Evolutionary conservation across 2,113 vertebrate species (phyloP), one percentile per base, ranked within the genome.

Genomic region (Scopus umbretta): DNA sequence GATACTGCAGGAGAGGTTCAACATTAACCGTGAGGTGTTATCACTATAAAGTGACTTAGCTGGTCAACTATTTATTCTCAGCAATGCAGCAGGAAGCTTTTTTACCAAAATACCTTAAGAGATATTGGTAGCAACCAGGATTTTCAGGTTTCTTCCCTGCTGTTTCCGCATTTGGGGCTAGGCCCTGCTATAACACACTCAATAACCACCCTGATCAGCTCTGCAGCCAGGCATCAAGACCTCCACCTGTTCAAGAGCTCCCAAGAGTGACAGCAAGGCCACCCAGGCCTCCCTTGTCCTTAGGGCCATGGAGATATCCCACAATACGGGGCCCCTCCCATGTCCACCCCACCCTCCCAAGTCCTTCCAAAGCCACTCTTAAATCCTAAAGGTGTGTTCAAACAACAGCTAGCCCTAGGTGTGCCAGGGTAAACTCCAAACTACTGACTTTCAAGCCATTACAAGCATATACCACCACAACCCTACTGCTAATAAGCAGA

Each of bases 251-350:
- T 13, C 55, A 53, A 29, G 50, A 85, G 59, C 50, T 79, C 66
- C 47, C 86, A 66, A 8, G 0, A 1, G 27, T n/a, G 68, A 56
- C 73, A 78, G 22, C 0, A 0, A 36, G 43, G 65, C 22, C 68
- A 56, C 15, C 23, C 74, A 63, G n/a, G 8, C 10, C 5, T 7
- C 29, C 27, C 4, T 1, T 42, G 40, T 73, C 76, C 67, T n/a
- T 32, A 22, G 7, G 40, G 49, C 25, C 55, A 34, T 0, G 4
- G 42, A 78, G 36, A 49, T 30, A 52, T 8, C 63, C 49, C 56
- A 62, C 21, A 8, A 1, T 3, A 10, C 5, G 16, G 16, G 8
- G n/a, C n/a, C 38, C 38, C 23, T 27, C 6, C 18, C 13, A 2
- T 2, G 1, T 14, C 52, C 81, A 23, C 27, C 13, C 17, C 45